Percentiles rank a stretch among this genome's conserved stretches.
These are phyloP conservation scores for Bugula neritina DNA, from an alignment of 2,888 invertebrate species.

Conservation along the genomic window DNA sequence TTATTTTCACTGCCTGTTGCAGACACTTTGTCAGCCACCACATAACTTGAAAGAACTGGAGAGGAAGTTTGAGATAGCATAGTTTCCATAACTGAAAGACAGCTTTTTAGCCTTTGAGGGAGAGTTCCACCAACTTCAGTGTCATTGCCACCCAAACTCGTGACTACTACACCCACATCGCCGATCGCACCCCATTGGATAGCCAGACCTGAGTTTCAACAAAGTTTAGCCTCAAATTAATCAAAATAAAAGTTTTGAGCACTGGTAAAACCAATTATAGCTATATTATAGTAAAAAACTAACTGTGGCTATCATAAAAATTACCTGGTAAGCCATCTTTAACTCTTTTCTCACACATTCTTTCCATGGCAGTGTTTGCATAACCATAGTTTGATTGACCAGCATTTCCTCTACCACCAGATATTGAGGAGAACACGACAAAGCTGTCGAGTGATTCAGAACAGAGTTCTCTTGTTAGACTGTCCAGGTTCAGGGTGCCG, in stretches of 20 bases:
- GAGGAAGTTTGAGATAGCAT: slow-evolving; percentile 76
- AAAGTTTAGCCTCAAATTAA: no score
- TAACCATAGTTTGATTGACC: slow-evolving; percentile 95
- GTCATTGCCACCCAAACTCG: slow-evolving; percentile 79
- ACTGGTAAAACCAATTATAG: no score
- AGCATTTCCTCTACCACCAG: slow-evolving; percentile 91
- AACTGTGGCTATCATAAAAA: no score
- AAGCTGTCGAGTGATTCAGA: slow-evolving; percentile 75
- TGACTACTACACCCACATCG: slow-evolving; percentile 86
- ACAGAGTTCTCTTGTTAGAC: slow-evolving; percentile 69
- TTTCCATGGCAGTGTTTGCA: slow-evolving; percentile 95
- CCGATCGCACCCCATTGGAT: slow-evolving; percentile 99
- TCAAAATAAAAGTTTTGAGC: no score
- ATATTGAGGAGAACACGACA: slow-evolving; percentile 91
- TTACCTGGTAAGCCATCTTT: slow-evolving; percentile 74
- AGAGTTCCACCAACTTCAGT: slow-evolving; percentile 89
- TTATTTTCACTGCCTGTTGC: slow-evolving; percentile 57
- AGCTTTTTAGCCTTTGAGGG: slow-evolving; percentile 91
- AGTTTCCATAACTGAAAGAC: slow-evolving; percentile 76
- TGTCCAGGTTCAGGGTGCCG: slow-evolving; percentile 78
- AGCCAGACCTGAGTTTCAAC: slow-evolving; percentile 63
- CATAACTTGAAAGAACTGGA: slow-evolving; percentile 60
- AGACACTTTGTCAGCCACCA: slow-evolving; percentile 76
- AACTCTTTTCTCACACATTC: slow-evolving; percentile 80
- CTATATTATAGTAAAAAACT: no score